phyloP scores from a whole-genome alignment of 2,113 vertebrate genomes.

The Verasper variegatus region DNA sequence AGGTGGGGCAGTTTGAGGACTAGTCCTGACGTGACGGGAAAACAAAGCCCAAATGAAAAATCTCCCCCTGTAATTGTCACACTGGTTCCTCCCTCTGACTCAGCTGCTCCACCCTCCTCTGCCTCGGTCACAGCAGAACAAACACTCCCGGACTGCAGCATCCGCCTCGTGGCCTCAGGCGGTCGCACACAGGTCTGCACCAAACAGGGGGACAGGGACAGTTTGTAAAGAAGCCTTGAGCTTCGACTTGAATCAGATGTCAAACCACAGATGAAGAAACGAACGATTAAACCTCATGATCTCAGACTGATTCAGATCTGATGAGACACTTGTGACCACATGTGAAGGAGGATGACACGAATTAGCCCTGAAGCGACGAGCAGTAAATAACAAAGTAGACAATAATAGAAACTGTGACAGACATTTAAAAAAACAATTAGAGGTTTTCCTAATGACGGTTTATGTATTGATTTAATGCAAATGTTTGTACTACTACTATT shows the following conservation, averaged over 20 bases:
- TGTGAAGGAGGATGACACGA: neutral
- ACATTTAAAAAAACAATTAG: too few relatives aligned
- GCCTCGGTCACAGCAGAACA: conserved; percentile 30
- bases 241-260: neutral
- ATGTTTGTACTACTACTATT: too few relatives aligned
- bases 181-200: neutral
- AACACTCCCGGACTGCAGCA: neutral
- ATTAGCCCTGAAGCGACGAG: neutral
- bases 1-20: too few relatives aligned
- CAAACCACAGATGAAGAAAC: neutral
- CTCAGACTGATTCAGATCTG: neutral
- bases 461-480: too few relatives aligned
- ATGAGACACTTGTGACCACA: neutral
- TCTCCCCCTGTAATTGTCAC: neutral
- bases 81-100: conserved; percentile 33
- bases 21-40: neutral
- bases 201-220: neutral
- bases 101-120: conserved; percentile 15
- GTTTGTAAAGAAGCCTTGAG: neutral
- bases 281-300: neutral
- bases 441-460: too few relatives aligned
- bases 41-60: conserved; percentile 14
- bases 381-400: too few relatives aligned
- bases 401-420: too few relatives aligned
- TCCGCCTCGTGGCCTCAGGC: too few relatives aligned